A percentile compares a stretch with the other conserved stretches of the same genome.
Conservation (phyloP, 1,140 invertebrate species). For the Pseudomyrmex cubaensis region DNA sequence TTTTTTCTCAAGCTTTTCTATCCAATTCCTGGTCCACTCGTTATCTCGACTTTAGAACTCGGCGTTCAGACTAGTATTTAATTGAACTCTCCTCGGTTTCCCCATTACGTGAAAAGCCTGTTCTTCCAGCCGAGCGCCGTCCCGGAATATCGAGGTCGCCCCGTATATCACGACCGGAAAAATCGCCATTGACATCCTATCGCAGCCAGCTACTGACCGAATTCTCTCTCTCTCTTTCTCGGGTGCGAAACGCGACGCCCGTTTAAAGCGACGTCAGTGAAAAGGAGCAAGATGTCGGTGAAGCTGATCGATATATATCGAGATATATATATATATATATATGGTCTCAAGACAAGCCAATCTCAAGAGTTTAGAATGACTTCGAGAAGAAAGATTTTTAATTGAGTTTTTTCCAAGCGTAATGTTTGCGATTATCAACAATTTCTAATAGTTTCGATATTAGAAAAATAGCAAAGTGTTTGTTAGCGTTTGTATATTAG, state of each 20-base stretch:
- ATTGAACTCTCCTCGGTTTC: slow-evolving; percentile 42
- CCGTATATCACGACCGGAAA: slow-evolving; percentile 42
- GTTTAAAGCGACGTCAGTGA: background rate
- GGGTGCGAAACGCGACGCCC: slow-evolving; percentile 12
- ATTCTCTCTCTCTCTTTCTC: slow-evolving; percentile 29
- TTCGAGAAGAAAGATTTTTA: background rate
- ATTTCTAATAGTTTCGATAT: background rate
- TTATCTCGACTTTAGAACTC: slow-evolving; percentile 33
- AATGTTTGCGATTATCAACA: background rate
- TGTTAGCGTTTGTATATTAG: too few species aligned
- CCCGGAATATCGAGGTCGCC: slow-evolving; percentile 52
- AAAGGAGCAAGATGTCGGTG: background rate
- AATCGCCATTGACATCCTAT: slow-evolving; percentile 63
- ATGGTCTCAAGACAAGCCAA: background rate
- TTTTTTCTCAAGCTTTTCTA: slow-evolving; percentile 3
- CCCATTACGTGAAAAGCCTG: slow-evolving; percentile 28
- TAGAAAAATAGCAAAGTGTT: background rate
- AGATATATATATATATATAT: background rate
- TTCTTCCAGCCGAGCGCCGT: background rate
- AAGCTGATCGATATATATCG: background rate
- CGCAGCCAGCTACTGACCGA: slow-evolving; percentile 38
- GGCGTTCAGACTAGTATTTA: slow-evolving; percentile 8
- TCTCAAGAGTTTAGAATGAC: background rate
- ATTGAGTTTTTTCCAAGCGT: background rate
- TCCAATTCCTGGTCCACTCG: slow-evolving; percentile 2